A percentile compares a stretch with the other conserved stretches of the same genome.
Conservation (phyloP, 1,140 invertebrate genomes). For the Lamellibrachia luymesi region DNA sequence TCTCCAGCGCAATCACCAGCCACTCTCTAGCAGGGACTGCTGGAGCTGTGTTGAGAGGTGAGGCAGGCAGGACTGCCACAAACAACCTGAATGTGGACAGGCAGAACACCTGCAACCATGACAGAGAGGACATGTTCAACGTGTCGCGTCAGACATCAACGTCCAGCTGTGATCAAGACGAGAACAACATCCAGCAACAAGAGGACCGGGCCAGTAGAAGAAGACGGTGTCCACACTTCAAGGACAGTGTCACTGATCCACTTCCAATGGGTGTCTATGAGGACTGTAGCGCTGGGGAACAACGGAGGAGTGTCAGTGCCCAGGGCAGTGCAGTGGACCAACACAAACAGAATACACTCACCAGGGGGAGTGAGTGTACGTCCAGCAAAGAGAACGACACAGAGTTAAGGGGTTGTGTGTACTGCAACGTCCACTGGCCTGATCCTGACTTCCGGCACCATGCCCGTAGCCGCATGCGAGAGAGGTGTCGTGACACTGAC, state of each 20-base stretch:
- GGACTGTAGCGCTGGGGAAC: not conserved
- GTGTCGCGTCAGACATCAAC: slow-evolving; percentile 7
- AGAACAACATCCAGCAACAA: not conserved
- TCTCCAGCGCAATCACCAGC: not conserved
- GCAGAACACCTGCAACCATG: not conserved
- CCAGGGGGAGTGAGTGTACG: not conserved
- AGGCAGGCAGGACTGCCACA: not conserved
- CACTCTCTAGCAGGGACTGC: not conserved
- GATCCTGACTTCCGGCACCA: not conserved
- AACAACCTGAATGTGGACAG: not conserved
- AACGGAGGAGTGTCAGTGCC: not conserved
- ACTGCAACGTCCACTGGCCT: not conserved
- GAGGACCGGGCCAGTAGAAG: not conserved
- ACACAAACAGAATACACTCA: not conserved
- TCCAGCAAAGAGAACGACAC: not conserved
- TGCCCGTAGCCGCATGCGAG: not conserved
- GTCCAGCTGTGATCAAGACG: slow-evolving; percentile 6
- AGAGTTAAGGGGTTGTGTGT: not conserved
- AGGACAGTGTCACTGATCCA: not conserved
- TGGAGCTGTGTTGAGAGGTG: not conserved
- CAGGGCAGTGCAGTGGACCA: not conserved
- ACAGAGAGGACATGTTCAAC: not conserved
- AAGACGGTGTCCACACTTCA: not conserved
- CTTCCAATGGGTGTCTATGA: not conserved
- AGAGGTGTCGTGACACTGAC: not conserved